These are phyloP conservation scores for Carterocephalus palaemon DNA, from an alignment of 2,888 invertebrate species.

Conservation along the genomic window DNA sequence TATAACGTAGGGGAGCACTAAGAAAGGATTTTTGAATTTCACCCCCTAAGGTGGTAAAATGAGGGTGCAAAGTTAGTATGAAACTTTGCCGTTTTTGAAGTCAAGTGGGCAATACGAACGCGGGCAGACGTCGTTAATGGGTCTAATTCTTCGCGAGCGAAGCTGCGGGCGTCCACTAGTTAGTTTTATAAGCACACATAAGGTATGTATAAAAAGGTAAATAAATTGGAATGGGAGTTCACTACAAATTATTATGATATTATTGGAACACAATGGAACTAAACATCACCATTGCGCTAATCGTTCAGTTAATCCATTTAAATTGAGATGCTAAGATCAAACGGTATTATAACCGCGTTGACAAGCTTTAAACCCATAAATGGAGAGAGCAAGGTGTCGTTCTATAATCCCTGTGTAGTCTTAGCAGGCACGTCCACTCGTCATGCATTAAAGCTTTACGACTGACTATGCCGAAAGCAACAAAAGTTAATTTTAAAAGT, in stretches of 20 bases:
- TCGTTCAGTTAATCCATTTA: constrained; percentile 56
- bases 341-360: constrained; percentile 59
- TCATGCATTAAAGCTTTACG: constrained; percentile 47
- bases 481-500: constrained; percentile 66
- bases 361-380: constrained; percentile 62
- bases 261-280: background rate
- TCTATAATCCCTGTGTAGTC: constrained; percentile 55
- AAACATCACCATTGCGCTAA: constrained; percentile 37
- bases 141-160: too few species aligned
- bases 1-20: too few species aligned
- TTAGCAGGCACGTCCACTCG: constrained; percentile 56
- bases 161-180: too few species aligned
- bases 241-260: too few species aligned
- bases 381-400: constrained; percentile 61
- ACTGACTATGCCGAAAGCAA: constrained; percentile 51
- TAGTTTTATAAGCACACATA: too few species aligned
- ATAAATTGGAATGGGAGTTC: background rate
- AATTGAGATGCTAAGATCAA: constrained; percentile 56
- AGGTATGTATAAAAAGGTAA: background rate
- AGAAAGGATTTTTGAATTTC: too few species aligned
- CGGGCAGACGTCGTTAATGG: too few species aligned
- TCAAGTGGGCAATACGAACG: too few species aligned
- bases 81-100: too few species aligned
- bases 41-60: too few species aligned
- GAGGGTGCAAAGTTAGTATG: too few species aligned